These are phyloP conservation scores for Bombyx huttoni DNA, from an alignment of 2,888 invertebrate genomes.

Conservation along the genomic window DNA sequence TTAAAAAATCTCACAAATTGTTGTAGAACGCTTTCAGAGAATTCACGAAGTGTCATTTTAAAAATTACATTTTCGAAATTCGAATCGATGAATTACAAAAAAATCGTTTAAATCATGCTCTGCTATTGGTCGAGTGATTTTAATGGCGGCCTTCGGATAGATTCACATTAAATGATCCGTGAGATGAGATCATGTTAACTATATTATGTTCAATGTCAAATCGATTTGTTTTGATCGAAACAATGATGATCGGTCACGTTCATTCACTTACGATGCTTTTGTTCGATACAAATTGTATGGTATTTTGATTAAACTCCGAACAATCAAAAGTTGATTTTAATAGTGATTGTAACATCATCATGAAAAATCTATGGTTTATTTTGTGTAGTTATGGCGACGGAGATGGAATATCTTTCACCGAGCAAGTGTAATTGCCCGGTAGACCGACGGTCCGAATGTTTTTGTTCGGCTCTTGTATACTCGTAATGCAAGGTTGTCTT, in stretches of 20 bases:
- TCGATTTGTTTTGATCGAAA: constrained; percentile 24
- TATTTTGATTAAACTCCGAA: constrained; percentile 9
- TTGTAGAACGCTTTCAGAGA: constrained; percentile 6
- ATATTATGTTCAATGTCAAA: constrained; percentile 40
- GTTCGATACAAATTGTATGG: constrained; percentile 1
- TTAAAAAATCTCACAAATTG: no score
- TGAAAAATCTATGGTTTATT: no score
- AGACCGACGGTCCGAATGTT: no score
- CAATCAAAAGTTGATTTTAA: not conserved
- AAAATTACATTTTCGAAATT: constrained; percentile 59
- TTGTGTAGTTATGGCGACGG: no score
- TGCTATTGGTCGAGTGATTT: constrained; percentile 41
- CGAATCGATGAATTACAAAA: constrained; percentile 52
- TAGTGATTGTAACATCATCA: no score
- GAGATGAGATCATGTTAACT: constrained; percentile 59
- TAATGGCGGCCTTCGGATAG: constrained; percentile 54
- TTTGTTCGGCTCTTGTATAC: no score
- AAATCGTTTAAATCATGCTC: constrained; percentile 37
- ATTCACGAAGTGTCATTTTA: constrained; percentile 40
- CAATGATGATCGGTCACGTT: constrained; percentile 23
- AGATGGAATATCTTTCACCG: no score
- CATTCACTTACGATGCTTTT: constrained; percentile 19
- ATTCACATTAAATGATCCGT: constrained; percentile 66
- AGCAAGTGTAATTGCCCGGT: no score
- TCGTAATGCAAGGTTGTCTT: no score